Conservation (phyloP, 1,140 invertebrate genomes). For the Muscidifurax raptorellus region DNA sequence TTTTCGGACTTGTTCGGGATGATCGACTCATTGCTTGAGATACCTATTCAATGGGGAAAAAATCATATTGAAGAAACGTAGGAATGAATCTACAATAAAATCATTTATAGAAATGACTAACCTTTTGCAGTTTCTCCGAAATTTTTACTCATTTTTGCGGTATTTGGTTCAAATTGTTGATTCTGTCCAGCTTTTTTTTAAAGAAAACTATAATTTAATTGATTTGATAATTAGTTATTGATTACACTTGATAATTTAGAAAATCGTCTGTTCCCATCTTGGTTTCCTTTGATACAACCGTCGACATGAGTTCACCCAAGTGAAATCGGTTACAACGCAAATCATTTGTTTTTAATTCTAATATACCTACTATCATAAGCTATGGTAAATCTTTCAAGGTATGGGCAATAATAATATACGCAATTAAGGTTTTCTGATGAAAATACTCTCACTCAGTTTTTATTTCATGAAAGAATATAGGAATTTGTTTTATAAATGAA, state of each 20-base stretch:
- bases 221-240: neutral
- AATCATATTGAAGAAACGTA: neutral
- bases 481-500: conserved; percentile 36
- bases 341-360: conserved; percentile 27
- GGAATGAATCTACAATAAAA: neutral
- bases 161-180: neutral
- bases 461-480: conserved; percentile 36
- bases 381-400: too few relatives aligned
- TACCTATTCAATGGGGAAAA: conserved; percentile 8
- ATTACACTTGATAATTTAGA: conserved; percentile 38
- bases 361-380: neutral
- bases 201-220: neutral
- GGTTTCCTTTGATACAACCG: conserved; percentile 1
- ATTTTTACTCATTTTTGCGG: conserved; percentile 32
- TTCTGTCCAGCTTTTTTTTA: conserved; percentile 5
- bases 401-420: neutral
- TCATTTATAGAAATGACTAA: conserved; percentile 4
- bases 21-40: neutral
- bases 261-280: conserved; percentile 10
- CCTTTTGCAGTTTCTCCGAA: neutral
- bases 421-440: neutral
- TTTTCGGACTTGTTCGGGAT: neutral
- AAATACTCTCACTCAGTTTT: conserved; percentile 37
- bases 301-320: neutral
- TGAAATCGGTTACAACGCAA: conserved; percentile 10